phyloP scores from a whole-genome alignment of 1,140 invertebrate genomes.

The Carposina sasakii region DNA sequence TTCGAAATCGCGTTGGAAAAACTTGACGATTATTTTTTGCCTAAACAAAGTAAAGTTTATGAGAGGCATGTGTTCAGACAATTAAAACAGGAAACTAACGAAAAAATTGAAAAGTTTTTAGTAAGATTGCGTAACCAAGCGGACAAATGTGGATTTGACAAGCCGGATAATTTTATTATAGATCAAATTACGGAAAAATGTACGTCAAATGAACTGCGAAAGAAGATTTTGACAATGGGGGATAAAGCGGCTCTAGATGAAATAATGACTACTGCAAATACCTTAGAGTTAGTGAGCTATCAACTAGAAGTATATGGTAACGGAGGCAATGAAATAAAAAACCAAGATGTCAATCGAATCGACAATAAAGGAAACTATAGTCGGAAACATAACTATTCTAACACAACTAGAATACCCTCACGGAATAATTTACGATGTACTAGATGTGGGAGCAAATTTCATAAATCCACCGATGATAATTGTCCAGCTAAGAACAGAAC shows the following conservation, averaged over 20 bases:
- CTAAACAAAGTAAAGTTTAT: slow-evolving; percentile 23
- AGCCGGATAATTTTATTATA: not conserved
- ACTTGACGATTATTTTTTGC: slow-evolving; percentile 20
- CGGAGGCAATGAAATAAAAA: not conserved
- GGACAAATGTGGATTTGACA: slow-evolving; percentile 8
- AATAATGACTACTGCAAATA: too few relatives aligned
- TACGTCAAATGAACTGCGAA: too few relatives aligned
- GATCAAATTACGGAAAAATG: too few relatives aligned
- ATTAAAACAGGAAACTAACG: slow-evolving; percentile 20
- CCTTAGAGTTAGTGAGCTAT: not conserved
- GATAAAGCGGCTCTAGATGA: not conserved
- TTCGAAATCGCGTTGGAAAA: slow-evolving; percentile 16
- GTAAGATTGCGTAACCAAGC: slow-evolving; percentile 21
- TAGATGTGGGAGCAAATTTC: too few relatives aligned
- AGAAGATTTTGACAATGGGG: not conserved
- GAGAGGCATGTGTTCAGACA: slow-evolving; percentile 21
- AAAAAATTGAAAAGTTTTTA: slow-evolving; percentile 27
- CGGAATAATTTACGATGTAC: too few relatives aligned
- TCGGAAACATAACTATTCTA: too few relatives aligned
- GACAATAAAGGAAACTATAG: too few relatives aligned
- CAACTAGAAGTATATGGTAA: not conserved
- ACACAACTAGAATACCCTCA: too few relatives aligned
- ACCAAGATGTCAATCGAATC: too few relatives aligned
- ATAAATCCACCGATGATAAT: too few relatives aligned
- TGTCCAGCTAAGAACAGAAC: too few relatives aligned